Conservation (phyloP, 2,888 invertebrate species). For the Hirtodrosophila duncani region DNA sequence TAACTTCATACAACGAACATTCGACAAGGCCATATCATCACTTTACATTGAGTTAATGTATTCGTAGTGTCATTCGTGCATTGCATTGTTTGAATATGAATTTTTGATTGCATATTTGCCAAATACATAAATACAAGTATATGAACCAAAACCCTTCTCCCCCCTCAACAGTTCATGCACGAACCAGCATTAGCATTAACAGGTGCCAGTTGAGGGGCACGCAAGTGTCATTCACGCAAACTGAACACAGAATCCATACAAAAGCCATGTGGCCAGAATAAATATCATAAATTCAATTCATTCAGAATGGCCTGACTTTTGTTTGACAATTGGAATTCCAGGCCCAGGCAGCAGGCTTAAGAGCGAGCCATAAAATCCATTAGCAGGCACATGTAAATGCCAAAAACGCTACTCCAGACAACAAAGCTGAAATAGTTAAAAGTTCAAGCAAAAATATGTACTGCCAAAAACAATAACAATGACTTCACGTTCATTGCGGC, state of each 20-base stretch:
- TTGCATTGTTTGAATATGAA: constrained; percentile 10
- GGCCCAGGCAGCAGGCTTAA: not conserved
- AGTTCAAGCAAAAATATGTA: constrained; percentile 2
- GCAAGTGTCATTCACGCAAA: constrained; percentile 26
- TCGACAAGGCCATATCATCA: constrained; percentile 3
- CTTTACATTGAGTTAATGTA: constrained; percentile 6
- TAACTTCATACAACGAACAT: not conserved
- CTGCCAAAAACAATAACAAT: constrained; percentile 29
- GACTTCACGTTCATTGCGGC: constrained; percentile 27
- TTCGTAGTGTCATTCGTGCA: constrained; percentile 13
- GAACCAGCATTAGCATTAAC: no score
- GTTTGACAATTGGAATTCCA: no score
- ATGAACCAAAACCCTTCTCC: no score
- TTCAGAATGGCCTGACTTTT: no score
- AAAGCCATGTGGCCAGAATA: constrained; percentile 32
- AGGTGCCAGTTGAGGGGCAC: constrained; percentile 14
- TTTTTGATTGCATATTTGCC: not conserved
- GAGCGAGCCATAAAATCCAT: constrained; percentile 54
- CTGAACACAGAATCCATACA: constrained; percentile 37
- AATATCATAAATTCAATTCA: no score
- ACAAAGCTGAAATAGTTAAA: constrained; percentile 5
- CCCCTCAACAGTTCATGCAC: no score
- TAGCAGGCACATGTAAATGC: constrained; percentile 61
- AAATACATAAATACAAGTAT: no score
- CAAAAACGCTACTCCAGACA: constrained; percentile 25